phyloP scores from a whole-genome alignment of 2,888 invertebrate species.

The Caenorhabditis sp. region DNA sequence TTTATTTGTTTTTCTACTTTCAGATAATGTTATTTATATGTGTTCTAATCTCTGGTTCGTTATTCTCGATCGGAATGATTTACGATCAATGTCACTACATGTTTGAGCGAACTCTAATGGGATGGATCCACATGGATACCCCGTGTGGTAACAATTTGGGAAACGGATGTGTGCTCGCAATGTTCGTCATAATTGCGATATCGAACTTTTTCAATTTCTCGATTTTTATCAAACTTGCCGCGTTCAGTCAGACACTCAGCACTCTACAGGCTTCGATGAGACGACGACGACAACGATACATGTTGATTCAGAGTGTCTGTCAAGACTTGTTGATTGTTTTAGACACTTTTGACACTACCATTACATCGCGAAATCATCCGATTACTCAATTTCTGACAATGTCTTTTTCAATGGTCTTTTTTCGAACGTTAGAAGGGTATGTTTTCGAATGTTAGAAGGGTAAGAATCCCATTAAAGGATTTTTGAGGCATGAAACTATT shows the following conservation, averaged over 20 bases:
- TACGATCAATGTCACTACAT: background rate
- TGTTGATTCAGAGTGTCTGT: constrained; percentile 29
- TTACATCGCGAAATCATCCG: constrained; percentile 5
- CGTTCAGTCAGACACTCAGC: background rate
- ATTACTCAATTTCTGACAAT: background rate
- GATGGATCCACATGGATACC: background rate
- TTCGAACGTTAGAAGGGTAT: constrained; percentile 1
- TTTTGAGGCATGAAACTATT: no score
- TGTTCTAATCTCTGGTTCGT: background rate
- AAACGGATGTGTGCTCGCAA: background rate
- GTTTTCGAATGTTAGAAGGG: no score
- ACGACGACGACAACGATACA: constrained; percentile 17
- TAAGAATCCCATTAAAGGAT: no score
- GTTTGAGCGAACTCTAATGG: background rate
- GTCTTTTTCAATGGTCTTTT: background rate
- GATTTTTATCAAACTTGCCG: background rate
- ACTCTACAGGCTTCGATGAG: background rate
- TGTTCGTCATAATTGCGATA: background rate
- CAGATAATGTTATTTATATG: background rate
- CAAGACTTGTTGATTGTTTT: constrained; percentile 26
- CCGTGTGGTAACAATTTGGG: background rate
- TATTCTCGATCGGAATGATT: background rate
- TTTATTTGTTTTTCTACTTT: background rate
- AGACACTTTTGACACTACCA: constrained; percentile 26
- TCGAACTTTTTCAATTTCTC: background rate